Conservation (phyloP, 2,888 invertebrate species). For the Drosophila sordidula region DNA sequence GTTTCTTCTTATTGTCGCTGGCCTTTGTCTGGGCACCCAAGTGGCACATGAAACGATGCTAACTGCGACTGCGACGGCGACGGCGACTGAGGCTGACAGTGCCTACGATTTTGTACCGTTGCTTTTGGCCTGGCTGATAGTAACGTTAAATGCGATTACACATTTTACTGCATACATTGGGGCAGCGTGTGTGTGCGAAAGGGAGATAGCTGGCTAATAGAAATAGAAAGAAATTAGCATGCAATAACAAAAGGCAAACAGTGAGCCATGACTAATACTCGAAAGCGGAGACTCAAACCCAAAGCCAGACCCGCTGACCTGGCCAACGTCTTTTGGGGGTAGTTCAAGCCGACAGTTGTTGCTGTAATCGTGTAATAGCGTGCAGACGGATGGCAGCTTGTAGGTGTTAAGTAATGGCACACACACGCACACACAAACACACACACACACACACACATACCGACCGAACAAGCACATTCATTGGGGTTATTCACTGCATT, state of each 20-base stretch:
- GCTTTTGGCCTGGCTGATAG: slow-evolving; percentile 28
- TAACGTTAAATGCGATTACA: slow-evolving; percentile 72
- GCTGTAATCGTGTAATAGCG: slow-evolving; percentile 77
- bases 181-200: slow-evolving; percentile 18
- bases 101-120: slow-evolving; percentile 19
- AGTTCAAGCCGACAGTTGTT: slow-evolving; percentile 56
- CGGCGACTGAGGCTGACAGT: slow-evolving; percentile 17
- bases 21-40: slow-evolving; percentile 25
- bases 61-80: slow-evolving; percentile 1
- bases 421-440: slow-evolving; percentile 33
- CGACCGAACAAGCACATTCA: slow-evolving; percentile 18
- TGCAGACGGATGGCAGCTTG: slow-evolving; percentile 61
- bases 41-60: slow-evolving; percentile 32
- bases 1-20: slow-evolving; percentile 3
- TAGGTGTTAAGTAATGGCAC: slow-evolving; percentile 73
- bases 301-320: slow-evolving; percentile 29
- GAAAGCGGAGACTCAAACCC: slow-evolving; percentile 25
- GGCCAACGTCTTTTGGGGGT: slow-evolving; percentile 62
- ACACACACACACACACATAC: slow-evolving; percentile 12
- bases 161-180: slow-evolving; percentile 64
- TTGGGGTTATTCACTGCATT: slow-evolving; percentile 65
- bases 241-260: slow-evolving; percentile 60
- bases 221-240: slow-evolving; percentile 63
- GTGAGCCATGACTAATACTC: slow-evolving; percentile 64
- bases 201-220: slow-evolving; percentile 21